Evolutionary conservation across 2,888 invertebrate species (phyloP).

Genomic region (Agrotis segetum): DNA sequence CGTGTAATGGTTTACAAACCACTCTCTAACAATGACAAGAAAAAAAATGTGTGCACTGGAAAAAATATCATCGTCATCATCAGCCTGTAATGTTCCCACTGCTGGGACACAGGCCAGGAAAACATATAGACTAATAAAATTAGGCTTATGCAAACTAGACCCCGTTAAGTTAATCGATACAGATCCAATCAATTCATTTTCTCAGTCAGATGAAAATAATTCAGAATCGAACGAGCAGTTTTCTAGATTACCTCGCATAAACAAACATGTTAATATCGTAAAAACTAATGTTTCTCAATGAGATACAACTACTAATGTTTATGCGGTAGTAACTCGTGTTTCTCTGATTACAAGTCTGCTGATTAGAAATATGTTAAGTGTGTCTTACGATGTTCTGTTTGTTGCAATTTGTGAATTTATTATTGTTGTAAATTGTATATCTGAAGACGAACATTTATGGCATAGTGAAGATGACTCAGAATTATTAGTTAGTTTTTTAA

Average conservation of each 20-base stretch:
- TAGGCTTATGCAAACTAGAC: too few species aligned
- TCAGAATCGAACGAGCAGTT: constrained; percentile 33
- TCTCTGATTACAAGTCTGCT: constrained; percentile 23
- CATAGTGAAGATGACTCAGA: too few species aligned
- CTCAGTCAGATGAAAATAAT: not conserved
- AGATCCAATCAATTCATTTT: not conserved
- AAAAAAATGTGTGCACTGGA: too few species aligned
- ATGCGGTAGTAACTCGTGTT: constrained; percentile 27
- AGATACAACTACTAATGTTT: constrained; percentile 26
- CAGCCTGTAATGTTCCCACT: too few species aligned
- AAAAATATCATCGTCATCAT: too few species aligned
- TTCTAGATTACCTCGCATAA: constrained; percentile 44
- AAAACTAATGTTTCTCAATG: constrained; percentile 45
- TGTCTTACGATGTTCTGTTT: not conserved
- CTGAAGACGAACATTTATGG: too few species aligned
- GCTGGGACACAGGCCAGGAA: too few species aligned
- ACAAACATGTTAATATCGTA: constrained; percentile 45
- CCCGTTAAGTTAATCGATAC: not conserved
- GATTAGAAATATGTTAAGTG: constrained; percentile 23
- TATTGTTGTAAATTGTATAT: not conserved
- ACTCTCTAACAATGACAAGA: too few species aligned
- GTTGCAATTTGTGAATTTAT: not conserved
- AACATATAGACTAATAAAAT: too few species aligned
- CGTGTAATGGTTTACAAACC: too few species aligned
- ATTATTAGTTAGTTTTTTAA: too few species aligned